These are phyloP conservation scores for Labia minor DNA, from an alignment of 2,888 invertebrate genomes.

Conservation along the genomic window DNA sequence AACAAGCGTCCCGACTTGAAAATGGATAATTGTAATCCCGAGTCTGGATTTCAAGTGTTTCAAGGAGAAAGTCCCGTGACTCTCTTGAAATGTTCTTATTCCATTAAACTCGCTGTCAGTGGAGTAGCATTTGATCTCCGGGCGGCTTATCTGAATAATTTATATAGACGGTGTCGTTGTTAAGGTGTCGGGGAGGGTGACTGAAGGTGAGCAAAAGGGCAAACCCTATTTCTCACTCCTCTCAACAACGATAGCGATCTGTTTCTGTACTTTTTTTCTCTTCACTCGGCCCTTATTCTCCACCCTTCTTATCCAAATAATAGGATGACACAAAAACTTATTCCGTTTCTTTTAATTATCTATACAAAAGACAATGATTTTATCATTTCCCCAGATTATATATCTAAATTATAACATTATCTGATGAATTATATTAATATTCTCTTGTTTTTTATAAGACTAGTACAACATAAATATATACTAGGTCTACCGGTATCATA, in stretches of 20 bases:
- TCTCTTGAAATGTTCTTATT: conserved; percentile 13
- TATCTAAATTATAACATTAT: no score
- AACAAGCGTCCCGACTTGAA: background rate
- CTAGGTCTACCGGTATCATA: no score
- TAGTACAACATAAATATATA: no score
- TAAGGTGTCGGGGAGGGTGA: background rate
- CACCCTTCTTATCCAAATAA: no score
- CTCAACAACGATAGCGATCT: background rate
- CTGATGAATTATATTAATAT: no score
- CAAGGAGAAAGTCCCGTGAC: background rate
- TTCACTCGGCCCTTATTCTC: no score
- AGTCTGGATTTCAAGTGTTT: background rate
- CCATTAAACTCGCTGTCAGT: background rate
- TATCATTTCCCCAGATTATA: no score
- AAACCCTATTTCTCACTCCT: background rate
- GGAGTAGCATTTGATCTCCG: background rate
- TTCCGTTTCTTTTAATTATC: no score
- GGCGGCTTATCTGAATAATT: conserved; percentile 7
- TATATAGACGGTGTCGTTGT: background rate
- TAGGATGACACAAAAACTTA: background rate
- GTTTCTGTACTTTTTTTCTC: background rate
- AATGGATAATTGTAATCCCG: background rate
- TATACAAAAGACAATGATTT: no score
- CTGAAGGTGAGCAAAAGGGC: background rate
- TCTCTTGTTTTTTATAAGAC: no score